These are phyloP conservation scores for Lasaia peninsularis DNA, from an alignment of 1,140 invertebrate genomes.

Conservation along the genomic window DNA sequence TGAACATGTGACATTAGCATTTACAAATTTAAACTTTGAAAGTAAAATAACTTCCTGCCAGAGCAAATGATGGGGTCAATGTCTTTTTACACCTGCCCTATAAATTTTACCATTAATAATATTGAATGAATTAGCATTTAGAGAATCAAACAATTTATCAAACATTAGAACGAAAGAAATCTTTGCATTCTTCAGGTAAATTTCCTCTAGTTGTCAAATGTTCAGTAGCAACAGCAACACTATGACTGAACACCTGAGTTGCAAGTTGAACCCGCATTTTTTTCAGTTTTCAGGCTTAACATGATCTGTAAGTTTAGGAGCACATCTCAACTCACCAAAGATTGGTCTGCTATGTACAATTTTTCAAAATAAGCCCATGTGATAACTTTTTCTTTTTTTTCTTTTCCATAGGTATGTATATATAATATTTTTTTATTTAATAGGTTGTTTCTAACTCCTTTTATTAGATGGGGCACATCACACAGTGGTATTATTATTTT, in stretches of 20 bases:
- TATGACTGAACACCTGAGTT: conserved; percentile 11
- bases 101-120: conserved; percentile 27
- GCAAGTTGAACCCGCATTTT: conserved; percentile 31
- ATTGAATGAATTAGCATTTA: conserved; percentile 7
- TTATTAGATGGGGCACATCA: conserved; percentile 33
- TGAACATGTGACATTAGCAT: background rate
- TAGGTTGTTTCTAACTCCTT: conserved; percentile 35
- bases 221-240: background rate
- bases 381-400: conserved; percentile 3
- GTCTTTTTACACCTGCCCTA: conserved; percentile 24
- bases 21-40: conserved; percentile 19
- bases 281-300: conserved; percentile 19
- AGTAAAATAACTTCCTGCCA: conserved; percentile 14
- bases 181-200: conserved; percentile 20
- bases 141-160: background rate
- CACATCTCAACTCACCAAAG: conserved; percentile 18
- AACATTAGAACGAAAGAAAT: conserved; percentile 16
- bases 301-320: too few species aligned
- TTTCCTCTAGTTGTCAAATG: conserved; percentile 7
- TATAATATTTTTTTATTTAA: conserved; percentile 27
- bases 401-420: conserved; percentile 1
- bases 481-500: conserved; percentile 23
- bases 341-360: conserved; percentile 18
- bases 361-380: conserved; percentile 27
- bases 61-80: conserved; percentile 21